Evolutionary conservation across 2,797 vertebrate genomes (phyloP), one percentile per base, ranked within the genome.

Genomic region (Lepilemur ruficaudatus): DNA sequence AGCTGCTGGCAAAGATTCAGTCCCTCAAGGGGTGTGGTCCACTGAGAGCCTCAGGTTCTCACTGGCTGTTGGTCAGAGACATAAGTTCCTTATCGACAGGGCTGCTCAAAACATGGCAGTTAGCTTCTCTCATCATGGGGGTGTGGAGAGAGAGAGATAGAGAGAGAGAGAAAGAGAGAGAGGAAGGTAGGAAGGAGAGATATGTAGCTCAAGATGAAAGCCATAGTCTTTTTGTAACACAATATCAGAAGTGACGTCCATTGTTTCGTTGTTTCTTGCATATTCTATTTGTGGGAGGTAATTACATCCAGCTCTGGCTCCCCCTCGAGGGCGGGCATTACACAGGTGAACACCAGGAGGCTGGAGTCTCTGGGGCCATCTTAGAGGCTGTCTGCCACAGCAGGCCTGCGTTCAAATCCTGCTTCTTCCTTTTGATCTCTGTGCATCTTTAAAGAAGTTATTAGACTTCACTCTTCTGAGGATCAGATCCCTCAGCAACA

Each of bases 281-380:
- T 12, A 4, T 30, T 69, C 48, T 9, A 8, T 52, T 10, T 38
- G 2, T 2, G 7, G 78, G 65, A 48, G 5, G 20, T 48, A 57
- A 11, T 4, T 12, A 55, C 43, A 20, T 46, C 9, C 59, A 35
- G 50, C 46, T 59, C 52, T 9, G 46, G 52, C 25, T 30, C 41
- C 17, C n/a, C 3, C 2, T 30, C 2, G 8, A 38, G 3, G 67
- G 13, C 0, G 59, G n/a, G 12, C 3, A 0, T 4, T 7, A 15
- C 0, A 0, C 15, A 18, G 46, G 41, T 28, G 32, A 17, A 15
- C 2, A 18, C 23, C 1, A 10, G 65, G 35, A 70, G 12, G 2
- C 12, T 14, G 4, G 20, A 11, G 1, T 23, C 41, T 3, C 0
- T 0, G 30, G n/a, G 10, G 18, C 23, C 18, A 1, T 30, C 43